Percentiles rank a stretch among this genome's conserved stretches.
These are phyloP conservation scores for Phengaris alcon DNA, from an alignment of 2,888 invertebrate genomes.

Conservation along the genomic window DNA sequence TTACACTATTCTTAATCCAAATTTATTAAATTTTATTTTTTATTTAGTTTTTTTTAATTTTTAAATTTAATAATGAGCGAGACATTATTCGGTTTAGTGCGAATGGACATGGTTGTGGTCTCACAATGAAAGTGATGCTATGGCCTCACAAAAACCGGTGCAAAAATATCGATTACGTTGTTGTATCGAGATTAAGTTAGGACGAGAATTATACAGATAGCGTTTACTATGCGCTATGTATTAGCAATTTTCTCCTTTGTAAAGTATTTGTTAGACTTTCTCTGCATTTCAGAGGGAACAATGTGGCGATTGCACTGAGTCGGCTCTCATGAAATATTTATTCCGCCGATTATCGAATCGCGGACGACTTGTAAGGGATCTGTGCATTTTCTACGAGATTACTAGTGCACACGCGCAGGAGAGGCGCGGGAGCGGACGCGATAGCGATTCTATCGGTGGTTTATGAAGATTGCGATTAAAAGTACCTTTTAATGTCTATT, in stretches of 20 bases:
- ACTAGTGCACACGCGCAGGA: neutral
- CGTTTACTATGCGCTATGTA: neutral
- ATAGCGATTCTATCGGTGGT: neutral
- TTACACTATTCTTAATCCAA: too few relatives aligned
- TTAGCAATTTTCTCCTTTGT: neutral
- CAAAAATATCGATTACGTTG: too few relatives aligned
- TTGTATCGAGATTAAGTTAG: too few relatives aligned
- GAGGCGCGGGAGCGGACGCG: slow-evolving; percentile 23
- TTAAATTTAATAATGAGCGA: too few relatives aligned
- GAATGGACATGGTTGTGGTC: too few relatives aligned
- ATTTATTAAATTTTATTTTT: too few relatives aligned
- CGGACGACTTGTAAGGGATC: slow-evolving; percentile 46
- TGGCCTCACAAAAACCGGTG: too few relatives aligned
- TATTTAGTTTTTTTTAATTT: too few relatives aligned
- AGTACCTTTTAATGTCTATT: too few relatives aligned
- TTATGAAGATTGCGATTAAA: neutral
- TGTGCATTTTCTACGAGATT: slow-evolving; percentile 50
- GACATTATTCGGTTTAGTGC: too few relatives aligned
- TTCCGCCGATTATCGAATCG: slow-evolving; percentile 48
- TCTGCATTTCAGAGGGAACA: slow-evolving; percentile 4
- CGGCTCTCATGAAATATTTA: slow-evolving; percentile 57
- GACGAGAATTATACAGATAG: too few relatives aligned
- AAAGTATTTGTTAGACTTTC: neutral
- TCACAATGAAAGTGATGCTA: too few relatives aligned
- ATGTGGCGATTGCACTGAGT: slow-evolving; percentile 35